These are phyloP conservation scores for Drosophila buzzatii DNA, from an alignment of 2,888 invertebrate species.

Conservation along the genomic window DNA sequence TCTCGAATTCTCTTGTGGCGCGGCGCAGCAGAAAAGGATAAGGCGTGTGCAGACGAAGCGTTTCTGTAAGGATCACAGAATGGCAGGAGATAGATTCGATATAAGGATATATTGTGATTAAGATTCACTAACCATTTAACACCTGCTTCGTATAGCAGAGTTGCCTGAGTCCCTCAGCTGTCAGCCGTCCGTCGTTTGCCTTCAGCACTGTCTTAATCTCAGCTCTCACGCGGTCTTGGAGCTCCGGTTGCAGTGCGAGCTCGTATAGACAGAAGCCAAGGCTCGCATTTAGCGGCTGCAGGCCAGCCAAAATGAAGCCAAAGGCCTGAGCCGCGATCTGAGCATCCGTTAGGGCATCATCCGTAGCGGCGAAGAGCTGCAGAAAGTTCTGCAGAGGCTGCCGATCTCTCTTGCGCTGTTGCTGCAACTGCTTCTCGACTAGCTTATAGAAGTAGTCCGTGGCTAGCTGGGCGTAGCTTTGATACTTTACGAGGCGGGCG, in stretches of 20 bases:
- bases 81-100: background rate
- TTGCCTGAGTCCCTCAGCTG: slow-evolving; percentile 66
- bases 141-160: slow-evolving; percentile 79
- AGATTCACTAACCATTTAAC: slow-evolving; percentile 71
- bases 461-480: slow-evolving; percentile 56
- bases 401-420: slow-evolving; percentile 60
- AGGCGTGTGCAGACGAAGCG: slow-evolving; percentile 86
- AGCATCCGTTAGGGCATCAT: slow-evolving; percentile 58
- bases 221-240: slow-evolving; percentile 66
- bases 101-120: too few relatives aligned
- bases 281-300: slow-evolving; percentile 88
- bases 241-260: slow-evolving; percentile 76
- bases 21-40: slow-evolving; percentile 79
- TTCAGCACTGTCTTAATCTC: slow-evolving; percentile 70
- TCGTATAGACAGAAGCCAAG: slow-evolving; percentile 86
- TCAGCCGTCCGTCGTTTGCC: slow-evolving; percentile 66
- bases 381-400: slow-evolving; percentile 86
- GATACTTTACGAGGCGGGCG: slow-evolving; percentile 69
- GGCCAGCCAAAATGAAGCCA: slow-evolving; percentile 86
- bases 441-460: slow-evolving; percentile 76
- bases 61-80: slow-evolving; percentile 80
- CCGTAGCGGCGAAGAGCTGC: slow-evolving; percentile 85
- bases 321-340: slow-evolving; percentile 84
- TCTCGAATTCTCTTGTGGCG: slow-evolving; percentile 75
- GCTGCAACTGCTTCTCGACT: slow-evolving; percentile 64